Evolutionary conservation across 2,888 invertebrate genomes (phyloP).

Genomic region (Phyto melanocephala): DNA sequence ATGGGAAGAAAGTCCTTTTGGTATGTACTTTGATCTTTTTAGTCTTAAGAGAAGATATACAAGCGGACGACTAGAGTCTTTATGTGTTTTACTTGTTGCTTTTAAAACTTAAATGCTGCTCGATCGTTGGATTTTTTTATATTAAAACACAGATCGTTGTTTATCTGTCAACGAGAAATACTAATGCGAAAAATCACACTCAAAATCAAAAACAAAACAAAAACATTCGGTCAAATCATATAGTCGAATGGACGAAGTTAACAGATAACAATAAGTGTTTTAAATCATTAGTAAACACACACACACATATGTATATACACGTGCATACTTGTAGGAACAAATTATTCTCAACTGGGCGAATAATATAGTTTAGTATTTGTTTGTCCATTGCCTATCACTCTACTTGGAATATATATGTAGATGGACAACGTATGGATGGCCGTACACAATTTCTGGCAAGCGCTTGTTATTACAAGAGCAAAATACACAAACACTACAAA

Average conservation of each 20-base stretch:
- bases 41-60: conserved; percentile 43
- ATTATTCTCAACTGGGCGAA: background rate
- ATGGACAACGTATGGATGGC: background rate
- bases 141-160: conserved; percentile 56
- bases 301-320: background rate
- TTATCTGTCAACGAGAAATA: conserved; percentile 44
- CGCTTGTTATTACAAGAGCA: conserved; percentile 43
- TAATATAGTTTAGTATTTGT: background rate
- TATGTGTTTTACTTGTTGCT: conserved; percentile 57
- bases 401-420: background rate
- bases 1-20: conserved; percentile 20
- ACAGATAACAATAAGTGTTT: conserved; percentile 49
- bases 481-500: background rate
- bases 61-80: conserved; percentile 46
- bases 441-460: background rate
- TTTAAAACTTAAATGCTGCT: conserved; percentile 64
- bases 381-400: background rate
- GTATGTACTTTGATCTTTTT: background rate
- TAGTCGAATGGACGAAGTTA: conserved; percentile 35
- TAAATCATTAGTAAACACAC: conserved; percentile 18
- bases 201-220: conserved; percentile 43
- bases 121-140: conserved; percentile 54
- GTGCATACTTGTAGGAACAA: background rate
- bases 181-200: conserved; percentile 56
- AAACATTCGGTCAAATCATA: conserved; percentile 41